phyloP scores from a whole-genome alignment of 2,888 invertebrate genomes.

The Hirtodrosophila histrioides region DNA sequence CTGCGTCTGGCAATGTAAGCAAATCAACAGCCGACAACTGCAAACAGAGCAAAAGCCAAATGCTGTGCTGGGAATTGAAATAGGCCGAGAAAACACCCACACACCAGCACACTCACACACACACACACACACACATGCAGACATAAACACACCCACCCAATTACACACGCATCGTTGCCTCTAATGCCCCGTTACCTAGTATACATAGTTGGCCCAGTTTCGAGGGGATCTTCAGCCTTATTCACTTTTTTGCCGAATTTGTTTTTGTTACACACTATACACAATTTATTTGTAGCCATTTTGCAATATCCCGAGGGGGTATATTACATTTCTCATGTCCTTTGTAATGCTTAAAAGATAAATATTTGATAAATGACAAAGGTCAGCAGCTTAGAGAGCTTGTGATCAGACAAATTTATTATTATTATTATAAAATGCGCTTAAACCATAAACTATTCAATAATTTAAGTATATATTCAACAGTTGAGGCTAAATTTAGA shows the following conservation, averaged over 20 bases:
- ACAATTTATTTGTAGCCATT: slow-evolving; percentile 43
- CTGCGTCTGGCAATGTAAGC: slow-evolving; percentile 67
- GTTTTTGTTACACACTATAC: slow-evolving; percentile 31
- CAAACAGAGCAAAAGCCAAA: slow-evolving; percentile 67
- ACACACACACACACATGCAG: slow-evolving; percentile 3
- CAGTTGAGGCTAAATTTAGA: too few relatives aligned
- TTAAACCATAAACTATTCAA: too few relatives aligned
- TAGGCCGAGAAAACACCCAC: slow-evolving; percentile 37
- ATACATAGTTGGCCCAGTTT: slow-evolving; percentile 45
- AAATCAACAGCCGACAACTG: slow-evolving; percentile 66
- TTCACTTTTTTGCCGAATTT: slow-evolving; percentile 45
- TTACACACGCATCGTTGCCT: slow-evolving; percentile 62
- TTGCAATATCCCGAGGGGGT: neutral
- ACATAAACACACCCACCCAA: slow-evolving; percentile 28
- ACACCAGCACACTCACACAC: slow-evolving; percentile 12
- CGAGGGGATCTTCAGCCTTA: slow-evolving; percentile 42
- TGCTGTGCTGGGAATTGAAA: slow-evolving; percentile 64
- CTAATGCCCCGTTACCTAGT: slow-evolving; percentile 64
- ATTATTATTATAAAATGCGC: too few relatives aligned
- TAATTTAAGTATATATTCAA: too few relatives aligned
- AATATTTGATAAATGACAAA: too few relatives aligned
- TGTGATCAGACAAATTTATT: too few relatives aligned
- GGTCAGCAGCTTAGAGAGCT: too few relatives aligned
- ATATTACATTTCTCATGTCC: neutral
- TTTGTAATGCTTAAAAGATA: neutral